Base-by-base conservation (phyloP, 1,140 invertebrate species). In the Galendromus occidentalis region DNA sequence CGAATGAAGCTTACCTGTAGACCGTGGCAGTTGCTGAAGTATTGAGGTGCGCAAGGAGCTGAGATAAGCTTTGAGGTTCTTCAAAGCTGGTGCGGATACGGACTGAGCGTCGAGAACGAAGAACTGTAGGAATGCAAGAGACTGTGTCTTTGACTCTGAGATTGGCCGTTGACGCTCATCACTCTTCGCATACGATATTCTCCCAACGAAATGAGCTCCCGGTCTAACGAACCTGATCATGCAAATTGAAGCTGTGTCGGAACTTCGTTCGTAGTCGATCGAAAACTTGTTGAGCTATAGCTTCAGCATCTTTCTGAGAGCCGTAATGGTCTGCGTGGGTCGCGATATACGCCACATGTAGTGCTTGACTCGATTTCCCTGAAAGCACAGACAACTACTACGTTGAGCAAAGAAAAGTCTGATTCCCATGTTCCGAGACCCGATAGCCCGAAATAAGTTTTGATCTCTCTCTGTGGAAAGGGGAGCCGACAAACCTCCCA, bases 31-130 rank as follows among this genome's bases (percentile, higher is more conserved):
- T 69, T 72, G 77, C 80, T 78, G 75, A 67, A 74, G 72, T 70
- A 74, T 71, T 68, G 44, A 68, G 55, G 18, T 66, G 30, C 63
- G 22, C 6, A 68, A 69, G 44, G 64, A 70, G 41, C 28, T 68
- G 33, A 22, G 41, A 59, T 44, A 79, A 18, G 72, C 71, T 72
- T 81, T 82, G 29, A 84, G 72, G 17, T 75, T 72, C 72, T 81
- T 82, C 67, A 83, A 75, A 45, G 81, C 81, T 29, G 76, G 71
- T 12, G 82, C 82, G 41, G 78, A 78, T 17, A 80, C 78, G 42
- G 80, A 76, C 55, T 80, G 80, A 12, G 82, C 77, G 73, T 86
- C 84, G 66, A 85, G 70, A 9, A 85, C 75, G 66, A 82, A 77
- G 4, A 59, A 25, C 51, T 59, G 51, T 25, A 25, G 25, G 14